Conservation (phyloP, 2,113 vertebrate genomes). For the Spilogale gracilis region DNA sequence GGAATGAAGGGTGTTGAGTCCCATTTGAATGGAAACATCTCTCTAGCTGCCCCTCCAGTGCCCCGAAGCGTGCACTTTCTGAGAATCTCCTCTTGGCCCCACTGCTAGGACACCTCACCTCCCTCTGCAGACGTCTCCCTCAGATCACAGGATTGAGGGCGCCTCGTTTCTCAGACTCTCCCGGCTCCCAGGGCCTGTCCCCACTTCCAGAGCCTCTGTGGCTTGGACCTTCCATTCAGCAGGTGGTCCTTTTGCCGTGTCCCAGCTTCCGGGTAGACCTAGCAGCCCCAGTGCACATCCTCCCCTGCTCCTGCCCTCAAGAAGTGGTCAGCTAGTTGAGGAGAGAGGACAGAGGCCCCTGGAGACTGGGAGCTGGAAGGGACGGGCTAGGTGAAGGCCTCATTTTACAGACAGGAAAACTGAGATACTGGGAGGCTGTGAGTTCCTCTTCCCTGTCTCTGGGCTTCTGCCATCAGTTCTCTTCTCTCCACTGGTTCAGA, state of each 20-base stretch:
- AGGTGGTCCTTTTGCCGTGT: neutral
- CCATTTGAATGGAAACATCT: neutral
- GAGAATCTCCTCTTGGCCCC: neutral
- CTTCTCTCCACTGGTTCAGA: neutral
- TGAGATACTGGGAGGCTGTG: neutral
- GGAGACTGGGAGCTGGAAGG: neutral
- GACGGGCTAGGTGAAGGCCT: neutral
- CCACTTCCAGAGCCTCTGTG: neutral
- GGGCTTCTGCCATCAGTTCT: neutral
- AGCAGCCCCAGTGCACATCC: neutral
- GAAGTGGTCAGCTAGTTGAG: neutral
- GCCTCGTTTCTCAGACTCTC: neutral
- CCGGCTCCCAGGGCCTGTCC: neutral
- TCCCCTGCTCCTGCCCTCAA: neutral
- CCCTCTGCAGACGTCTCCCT: neutral
- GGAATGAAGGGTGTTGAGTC: neutral
- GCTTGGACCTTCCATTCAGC: neutral
- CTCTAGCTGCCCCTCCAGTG: conserved; percentile 48
- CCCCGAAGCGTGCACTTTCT: rapidly evolving
- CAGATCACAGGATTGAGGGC: neutral
- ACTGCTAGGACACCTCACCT: neutral
- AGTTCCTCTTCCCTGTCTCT: too few relatives aligned
- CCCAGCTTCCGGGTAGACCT: neutral
- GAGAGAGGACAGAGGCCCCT: neutral
- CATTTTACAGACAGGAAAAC: neutral